Percentiles rank a stretch among this genome's conserved stretches.
Conservation (phyloP, 2,888 invertebrate genomes). For the Lithophane socia region DNA sequence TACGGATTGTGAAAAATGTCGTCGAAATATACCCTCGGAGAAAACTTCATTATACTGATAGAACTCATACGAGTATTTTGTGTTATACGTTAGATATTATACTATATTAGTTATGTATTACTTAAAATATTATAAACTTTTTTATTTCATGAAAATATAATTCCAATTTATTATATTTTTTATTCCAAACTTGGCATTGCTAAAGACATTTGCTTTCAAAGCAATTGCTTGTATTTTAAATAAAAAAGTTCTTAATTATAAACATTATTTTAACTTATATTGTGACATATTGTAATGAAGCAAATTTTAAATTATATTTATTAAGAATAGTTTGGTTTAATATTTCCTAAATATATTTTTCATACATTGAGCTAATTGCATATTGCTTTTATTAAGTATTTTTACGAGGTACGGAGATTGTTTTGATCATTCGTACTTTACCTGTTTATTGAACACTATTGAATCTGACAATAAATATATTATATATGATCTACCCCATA, state of each 20-base stretch:
- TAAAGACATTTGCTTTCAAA: constrained; percentile 45
- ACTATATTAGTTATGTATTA: constrained; percentile 46
- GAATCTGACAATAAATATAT: constrained; percentile 68
- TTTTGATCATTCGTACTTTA: constrained; percentile 39
- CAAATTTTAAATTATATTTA: constrained; percentile 48
- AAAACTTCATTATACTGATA: constrained; percentile 43
- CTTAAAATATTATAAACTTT: constrained; percentile 37
- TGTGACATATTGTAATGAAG: constrained; percentile 40
- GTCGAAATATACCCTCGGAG: constrained; percentile 44
- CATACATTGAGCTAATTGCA: constrained; percentile 43
- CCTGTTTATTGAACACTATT: constrained; percentile 53
- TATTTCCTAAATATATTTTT: constrained; percentile 54
- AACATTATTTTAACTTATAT: constrained; percentile 36
- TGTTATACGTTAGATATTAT: constrained; percentile 48
- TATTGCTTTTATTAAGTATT: constrained; percentile 52
- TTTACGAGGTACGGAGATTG: constrained; percentile 35
- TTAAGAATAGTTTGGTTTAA: constrained; percentile 49
- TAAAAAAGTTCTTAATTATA: constrained; percentile 34
- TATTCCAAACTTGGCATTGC: constrained; percentile 53
- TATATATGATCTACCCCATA: constrained; percentile 55
- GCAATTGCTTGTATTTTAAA: constrained; percentile 47
- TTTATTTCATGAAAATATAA: constrained; percentile 49
- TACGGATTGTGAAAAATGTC: constrained; percentile 5
- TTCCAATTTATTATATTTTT: constrained; percentile 47
- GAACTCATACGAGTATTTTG: constrained; percentile 43